Evolutionary conservation across 2,797 vertebrate species (phyloP).

Genomic region (Lerista edwardsae): DNA sequence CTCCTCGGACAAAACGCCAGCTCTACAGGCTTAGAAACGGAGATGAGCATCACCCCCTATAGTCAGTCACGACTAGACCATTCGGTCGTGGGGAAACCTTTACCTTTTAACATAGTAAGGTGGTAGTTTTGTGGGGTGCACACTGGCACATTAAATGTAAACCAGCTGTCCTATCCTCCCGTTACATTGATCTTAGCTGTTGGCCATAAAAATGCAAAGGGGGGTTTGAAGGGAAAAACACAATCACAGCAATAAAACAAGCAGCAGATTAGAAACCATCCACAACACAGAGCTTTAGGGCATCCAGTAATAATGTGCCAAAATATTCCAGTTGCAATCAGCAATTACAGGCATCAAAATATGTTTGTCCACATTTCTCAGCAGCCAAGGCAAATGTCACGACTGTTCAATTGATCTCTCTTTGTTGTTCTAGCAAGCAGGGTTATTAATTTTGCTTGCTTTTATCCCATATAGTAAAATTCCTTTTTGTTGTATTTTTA

Average conservation of each 20-base stretch:
- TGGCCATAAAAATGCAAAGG: background rate
- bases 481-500: no score
- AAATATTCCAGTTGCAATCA: background rate
- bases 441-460: no score
- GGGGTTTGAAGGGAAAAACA: background rate
- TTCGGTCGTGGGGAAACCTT: no score
- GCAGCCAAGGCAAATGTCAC: background rate
- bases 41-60: no score
- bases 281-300: background rate
- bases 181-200: no score
- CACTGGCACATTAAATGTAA: background rate
- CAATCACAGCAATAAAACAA: background rate
- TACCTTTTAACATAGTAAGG: no score
- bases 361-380: background rate
- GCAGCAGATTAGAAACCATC: background rate
- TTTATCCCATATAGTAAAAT: no score
- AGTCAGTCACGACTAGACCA: no score
- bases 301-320: background rate
- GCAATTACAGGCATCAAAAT: background rate
- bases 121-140: background rate
- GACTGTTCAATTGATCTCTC: background rate
- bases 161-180: background rate
- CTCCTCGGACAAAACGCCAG: no score
- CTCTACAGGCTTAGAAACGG: no score
- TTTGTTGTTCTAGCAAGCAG: background rate